Conservation (phyloP, 1,140 invertebrate species). For the Proctacanthus coquilletti region DNA sequence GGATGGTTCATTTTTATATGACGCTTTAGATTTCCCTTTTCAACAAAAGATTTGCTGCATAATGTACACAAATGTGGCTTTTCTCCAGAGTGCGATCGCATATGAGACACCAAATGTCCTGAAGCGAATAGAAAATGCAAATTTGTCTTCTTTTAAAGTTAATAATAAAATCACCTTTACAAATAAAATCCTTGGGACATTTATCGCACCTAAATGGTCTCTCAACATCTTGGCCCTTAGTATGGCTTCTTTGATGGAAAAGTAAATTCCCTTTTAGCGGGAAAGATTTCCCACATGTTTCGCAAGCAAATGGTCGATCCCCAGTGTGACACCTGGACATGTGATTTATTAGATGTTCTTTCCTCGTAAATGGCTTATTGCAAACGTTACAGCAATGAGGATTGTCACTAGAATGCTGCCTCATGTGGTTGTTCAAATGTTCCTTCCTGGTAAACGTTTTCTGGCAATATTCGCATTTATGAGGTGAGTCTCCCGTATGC, state of each 20-base stretch:
- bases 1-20: conserved; percentile 33
- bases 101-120: conserved; percentile 73
- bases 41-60: conserved; percentile 63
- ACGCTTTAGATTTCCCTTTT: conserved; percentile 56
- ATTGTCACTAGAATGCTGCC: conserved; percentile 57
- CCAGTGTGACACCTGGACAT: conserved; percentile 73
- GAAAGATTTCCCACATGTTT: conserved; percentile 73
- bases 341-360: conserved; percentile 60
- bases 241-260: conserved; percentile 91
- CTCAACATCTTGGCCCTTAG: conserved; percentile 67
- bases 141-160: too few relatives aligned
- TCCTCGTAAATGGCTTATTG: conserved; percentile 69
- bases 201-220: conserved; percentile 88
- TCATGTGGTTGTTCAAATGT: conserved; percentile 60
- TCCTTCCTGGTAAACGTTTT: conserved; percentile 74
- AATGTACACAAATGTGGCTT: conserved; percentile 59
- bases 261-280: conserved; percentile 77
- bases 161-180: conserved; percentile 71
- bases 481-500: conserved; percentile 61
- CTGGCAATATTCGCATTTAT: conserved; percentile 65
- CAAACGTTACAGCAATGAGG: conserved; percentile 69
- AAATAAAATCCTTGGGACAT: conserved; percentile 92
- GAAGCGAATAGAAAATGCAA: conserved; percentile 4
- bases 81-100: conserved; percentile 77
- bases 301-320: conserved; percentile 65